Base-by-base conservation (phyloP, 2,797 vertebrate genomes). In the Champsocephalus gunnari region DNA sequence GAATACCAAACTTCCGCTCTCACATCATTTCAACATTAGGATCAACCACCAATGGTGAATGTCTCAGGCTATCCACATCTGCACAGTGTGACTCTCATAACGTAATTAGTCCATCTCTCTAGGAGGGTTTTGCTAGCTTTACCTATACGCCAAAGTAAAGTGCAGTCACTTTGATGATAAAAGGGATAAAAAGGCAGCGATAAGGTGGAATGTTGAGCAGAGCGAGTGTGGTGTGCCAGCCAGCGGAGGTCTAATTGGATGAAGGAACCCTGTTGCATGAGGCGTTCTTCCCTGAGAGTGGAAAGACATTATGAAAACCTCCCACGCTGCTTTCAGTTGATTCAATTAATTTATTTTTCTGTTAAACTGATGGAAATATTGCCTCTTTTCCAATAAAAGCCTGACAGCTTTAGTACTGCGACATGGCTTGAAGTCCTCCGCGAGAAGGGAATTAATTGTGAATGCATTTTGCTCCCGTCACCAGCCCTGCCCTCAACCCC, bases 161-260 rank as follows among this genome's bases (percentile, higher is more conserved):
- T 92, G 92, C 90, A 93, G 90, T 90, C 80, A 88, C 92, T 94
- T 92, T 93, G 93, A 93, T 93, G 92, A 92, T 94, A 92, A 94
- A 92, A 93, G 86, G 86, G 91, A 87, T 89, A 91, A 92, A 93
- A 92, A 92, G 73, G 83, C 67, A 81, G 85, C 63, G 88, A 94
- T 93, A 93, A 92, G 87, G 89, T 87, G 86, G 87, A 92, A 89
- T 86, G 86, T 87, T 80, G 88, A 91, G 88, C 91, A 82, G 86
- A 80, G 86, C 67, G 79, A 78, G 74, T 87, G 87, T 79, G 82
- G 87, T 80, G 84, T 82, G 87, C 80, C 88, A 91, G 92, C 87
- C 92, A 87, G 90, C 58, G 73, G 94, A 92, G 90, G 91, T 94
- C 93, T 94, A 94, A 94, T 94, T 94, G 94, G 92, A 93, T 90